These are phyloP conservation scores for Tympanoctomys barrerae DNA, from an alignment of 2,797 vertebrate species.

Conservation along the genomic window DNA sequence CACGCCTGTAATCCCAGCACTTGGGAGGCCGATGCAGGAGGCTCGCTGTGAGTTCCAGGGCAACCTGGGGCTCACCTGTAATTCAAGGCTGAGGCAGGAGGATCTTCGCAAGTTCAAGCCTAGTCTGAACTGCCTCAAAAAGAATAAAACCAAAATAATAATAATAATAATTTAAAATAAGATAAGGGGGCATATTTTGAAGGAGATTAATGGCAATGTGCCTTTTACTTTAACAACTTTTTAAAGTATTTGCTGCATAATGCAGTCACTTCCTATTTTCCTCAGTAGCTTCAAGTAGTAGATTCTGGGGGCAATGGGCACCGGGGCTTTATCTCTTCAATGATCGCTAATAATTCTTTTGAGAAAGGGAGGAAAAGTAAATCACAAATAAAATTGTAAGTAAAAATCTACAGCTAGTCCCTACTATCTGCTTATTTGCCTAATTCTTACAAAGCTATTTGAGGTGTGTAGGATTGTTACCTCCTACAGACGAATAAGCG, in stretches of 20 bases:
- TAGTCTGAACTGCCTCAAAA: background rate
- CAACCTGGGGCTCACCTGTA: too few species aligned
- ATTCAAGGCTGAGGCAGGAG: too few species aligned
- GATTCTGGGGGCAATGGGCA: background rate
- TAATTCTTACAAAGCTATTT: background rate
- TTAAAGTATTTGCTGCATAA: background rate
- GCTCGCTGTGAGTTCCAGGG: too few species aligned
- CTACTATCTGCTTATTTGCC: background rate
- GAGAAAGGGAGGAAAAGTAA: background rate
- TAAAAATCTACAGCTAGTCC: background rate
- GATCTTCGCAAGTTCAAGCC: background rate
- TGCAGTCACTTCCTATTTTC: background rate
- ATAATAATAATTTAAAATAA: background rate
- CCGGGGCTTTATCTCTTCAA: background rate
- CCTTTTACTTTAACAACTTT: background rate
- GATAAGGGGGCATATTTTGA: background rate
- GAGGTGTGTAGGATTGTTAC: slow-evolving; percentile 31
- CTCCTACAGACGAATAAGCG: slow-evolving; percentile 11
- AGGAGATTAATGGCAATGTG: background rate
- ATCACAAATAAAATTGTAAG: slow-evolving; percentile 26
- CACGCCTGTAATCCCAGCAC: background rate
- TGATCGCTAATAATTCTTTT: background rate
- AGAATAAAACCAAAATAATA: background rate
- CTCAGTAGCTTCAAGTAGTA: background rate
- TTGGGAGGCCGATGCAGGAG: background rate